Conservation (phyloP, 2,888 invertebrate genomes). For the Panorpa germanica region DNA sequence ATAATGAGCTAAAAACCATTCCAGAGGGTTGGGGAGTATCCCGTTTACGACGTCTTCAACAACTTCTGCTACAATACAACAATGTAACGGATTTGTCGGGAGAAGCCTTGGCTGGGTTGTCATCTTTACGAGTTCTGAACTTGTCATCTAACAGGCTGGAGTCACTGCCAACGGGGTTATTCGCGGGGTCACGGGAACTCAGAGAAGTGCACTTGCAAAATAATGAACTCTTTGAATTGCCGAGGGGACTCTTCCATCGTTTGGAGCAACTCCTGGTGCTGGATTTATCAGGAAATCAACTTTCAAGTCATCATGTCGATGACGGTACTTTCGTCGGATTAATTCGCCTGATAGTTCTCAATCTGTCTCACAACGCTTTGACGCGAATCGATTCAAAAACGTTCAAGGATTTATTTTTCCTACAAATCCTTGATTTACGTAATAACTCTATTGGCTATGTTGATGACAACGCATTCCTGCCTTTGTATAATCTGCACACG, state of each 20-base stretch:
- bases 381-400: constrained; percentile 66
- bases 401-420: constrained; percentile 70
- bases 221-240: constrained; percentile 66
- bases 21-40: constrained; percentile 59
- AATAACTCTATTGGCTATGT: constrained; percentile 80
- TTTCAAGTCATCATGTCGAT: constrained; percentile 69
- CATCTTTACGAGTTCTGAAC: constrained; percentile 63
- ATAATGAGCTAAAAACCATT: constrained; percentile 54
- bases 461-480: constrained; percentile 72
- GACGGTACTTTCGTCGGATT: constrained; percentile 72
- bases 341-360: constrained; percentile 66
- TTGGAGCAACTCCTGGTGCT: constrained; percentile 68
- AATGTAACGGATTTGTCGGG: constrained; percentile 60
- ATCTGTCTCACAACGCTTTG: constrained; percentile 70
- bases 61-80: constrained; percentile 66
- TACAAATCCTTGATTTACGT: constrained; percentile 69
- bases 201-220: constrained; percentile 69
- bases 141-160: constrained; percentile 71
- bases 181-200: constrained; percentile 62
- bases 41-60: constrained; percentile 56
- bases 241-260: constrained; percentile 65
- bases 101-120: constrained; percentile 60
- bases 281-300: constrained; percentile 67
- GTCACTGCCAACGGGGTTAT: constrained; percentile 61
- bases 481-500: constrained; percentile 75